Conservation (phyloP, 2,797 vertebrate species). For the Arnoldichthys spilopterus region DNA sequence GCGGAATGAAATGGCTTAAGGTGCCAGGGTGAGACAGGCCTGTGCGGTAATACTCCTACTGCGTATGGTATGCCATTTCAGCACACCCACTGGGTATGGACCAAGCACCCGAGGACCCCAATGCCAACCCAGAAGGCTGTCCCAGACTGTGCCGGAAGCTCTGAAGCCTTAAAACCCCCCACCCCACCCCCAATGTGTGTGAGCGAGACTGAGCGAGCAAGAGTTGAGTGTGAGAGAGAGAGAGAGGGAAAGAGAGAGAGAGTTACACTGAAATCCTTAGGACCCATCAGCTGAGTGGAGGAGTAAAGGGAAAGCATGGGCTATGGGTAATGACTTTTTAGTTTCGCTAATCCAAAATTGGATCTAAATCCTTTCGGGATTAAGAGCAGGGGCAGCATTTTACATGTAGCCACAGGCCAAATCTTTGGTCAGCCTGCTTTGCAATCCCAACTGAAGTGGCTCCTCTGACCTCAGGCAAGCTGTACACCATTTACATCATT, state of each 20-base stretch:
- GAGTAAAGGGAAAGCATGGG: constrained; percentile 55
- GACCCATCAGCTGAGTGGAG: constrained; percentile 62
- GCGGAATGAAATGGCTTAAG: constrained; percentile 62
- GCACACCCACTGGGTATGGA: constrained; percentile 58
- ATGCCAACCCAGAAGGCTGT: constrained; percentile 65
- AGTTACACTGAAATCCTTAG: constrained; percentile 60
- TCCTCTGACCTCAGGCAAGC: constrained; percentile 60
- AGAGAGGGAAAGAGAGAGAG: neutral
- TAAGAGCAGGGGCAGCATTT: constrained; percentile 74
- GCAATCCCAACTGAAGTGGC: constrained; percentile 61
- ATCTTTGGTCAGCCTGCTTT: constrained; percentile 65
- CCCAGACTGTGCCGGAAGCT: constrained; percentile 65
- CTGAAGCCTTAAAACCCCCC: constrained; percentile 46
- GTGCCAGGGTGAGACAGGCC: constrained; percentile 58
- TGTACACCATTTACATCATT: constrained; percentile 43
- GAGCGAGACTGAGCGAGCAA: neutral
- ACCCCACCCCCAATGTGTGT: constrained; percentile 16
- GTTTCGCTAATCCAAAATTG: constrained; percentile 77
- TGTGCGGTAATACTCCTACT: constrained; percentile 61
- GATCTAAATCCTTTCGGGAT: constrained; percentile 78
- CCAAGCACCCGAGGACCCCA: constrained; percentile 62
- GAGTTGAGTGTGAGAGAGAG: neutral
- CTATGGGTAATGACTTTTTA: constrained; percentile 75
- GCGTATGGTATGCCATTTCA: constrained; percentile 61
- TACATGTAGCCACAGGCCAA: constrained; percentile 70